Percentiles rank a stretch among this genome's conserved stretches.
These are phyloP conservation scores for Cottus gobio DNA, from an alignment of 2,113 vertebrate genomes.

Conservation along the genomic window DNA sequence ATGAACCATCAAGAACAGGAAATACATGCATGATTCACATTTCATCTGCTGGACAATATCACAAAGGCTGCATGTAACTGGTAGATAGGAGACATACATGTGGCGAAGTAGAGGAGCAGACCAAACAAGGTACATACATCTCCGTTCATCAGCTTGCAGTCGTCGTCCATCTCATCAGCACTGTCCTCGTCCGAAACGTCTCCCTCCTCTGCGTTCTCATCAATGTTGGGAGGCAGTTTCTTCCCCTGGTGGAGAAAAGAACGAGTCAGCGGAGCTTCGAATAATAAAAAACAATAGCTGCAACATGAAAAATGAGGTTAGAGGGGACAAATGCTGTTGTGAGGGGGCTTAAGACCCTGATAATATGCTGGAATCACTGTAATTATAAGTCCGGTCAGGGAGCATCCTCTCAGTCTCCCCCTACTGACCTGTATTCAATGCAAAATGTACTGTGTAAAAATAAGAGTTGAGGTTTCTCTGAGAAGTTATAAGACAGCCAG, in stretches of 20 bases:
- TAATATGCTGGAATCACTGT: not conserved
- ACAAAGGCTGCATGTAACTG: not conserved
- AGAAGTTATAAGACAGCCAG: not conserved
- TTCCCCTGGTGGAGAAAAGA: conserved; percentile 86
- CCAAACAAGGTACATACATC: conserved; percentile 85
- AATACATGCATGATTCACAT: conserved; percentile 12
- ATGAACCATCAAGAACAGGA: conserved; percentile 16
- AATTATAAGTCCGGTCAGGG: not conserved
- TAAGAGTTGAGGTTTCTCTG: not conserved
- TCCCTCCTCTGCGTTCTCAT: conserved; percentile 93
- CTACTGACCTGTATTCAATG: not conserved
- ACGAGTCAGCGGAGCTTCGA: not conserved
- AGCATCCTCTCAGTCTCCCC: not conserved
- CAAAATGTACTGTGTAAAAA: not conserved
- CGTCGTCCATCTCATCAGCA: conserved; percentile 97
- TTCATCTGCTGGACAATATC: not conserved
- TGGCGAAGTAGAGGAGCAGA: not conserved
- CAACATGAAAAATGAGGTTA: not conserved
- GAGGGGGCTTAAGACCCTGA: not conserved
- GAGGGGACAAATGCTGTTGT: not conserved
- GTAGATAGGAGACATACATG: not conserved
- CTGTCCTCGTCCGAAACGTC: conserved; percentile 99
- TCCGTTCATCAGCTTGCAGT: conserved; percentile 95
- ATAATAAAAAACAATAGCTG: not conserved
- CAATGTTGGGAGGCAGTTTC: conserved; percentile 94